phyloP scores from a whole-genome alignment of 2,888 invertebrate genomes.

The Slavum lentiscoides region DNA sequence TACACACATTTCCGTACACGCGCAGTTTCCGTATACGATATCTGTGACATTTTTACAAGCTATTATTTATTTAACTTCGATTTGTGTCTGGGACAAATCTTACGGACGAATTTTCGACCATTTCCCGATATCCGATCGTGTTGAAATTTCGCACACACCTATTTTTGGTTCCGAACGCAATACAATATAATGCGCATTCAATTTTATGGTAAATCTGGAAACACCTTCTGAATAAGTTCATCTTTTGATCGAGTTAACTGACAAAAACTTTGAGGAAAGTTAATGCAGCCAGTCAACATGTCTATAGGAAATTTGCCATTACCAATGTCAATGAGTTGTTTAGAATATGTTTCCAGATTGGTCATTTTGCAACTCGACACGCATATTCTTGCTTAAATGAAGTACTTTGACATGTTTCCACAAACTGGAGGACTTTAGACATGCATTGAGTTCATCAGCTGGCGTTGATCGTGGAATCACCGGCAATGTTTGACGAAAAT shows the following conservation, averaged over 20 bases:
- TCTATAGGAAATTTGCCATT: slow-evolving; percentile 56
- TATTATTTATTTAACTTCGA: too few species aligned
- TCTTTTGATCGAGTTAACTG: neutral
- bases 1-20: too few species aligned
- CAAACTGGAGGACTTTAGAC: slow-evolving; percentile 49
- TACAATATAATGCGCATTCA: too few species aligned
- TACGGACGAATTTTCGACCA: too few species aligned
- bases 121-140: too few species aligned
- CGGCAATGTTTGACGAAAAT: slow-evolving; percentile 58
- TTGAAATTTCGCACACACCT: too few species aligned
- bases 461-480: slow-evolving; percentile 55
- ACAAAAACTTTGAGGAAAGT: slow-evolving; percentile 55
- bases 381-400: slow-evolving; percentile 36
- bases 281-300: slow-evolving; percentile 57
- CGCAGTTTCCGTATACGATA: too few species aligned
- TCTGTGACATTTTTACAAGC: too few species aligned
- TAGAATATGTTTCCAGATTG: slow-evolving; percentile 5
- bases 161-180: too few species aligned
- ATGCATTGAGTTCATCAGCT: slow-evolving; percentile 50
- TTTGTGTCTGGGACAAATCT: too few species aligned
- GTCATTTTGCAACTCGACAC: slow-evolving; percentile 31
- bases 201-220: too few species aligned
- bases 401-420: slow-evolving; percentile 54
- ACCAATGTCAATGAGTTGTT: slow-evolving; percentile 3
- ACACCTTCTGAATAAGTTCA: too few species aligned